Evolutionary conservation across 2,888 invertebrate genomes (phyloP).

Genomic region (Scaptomyza tumidula): DNA sequence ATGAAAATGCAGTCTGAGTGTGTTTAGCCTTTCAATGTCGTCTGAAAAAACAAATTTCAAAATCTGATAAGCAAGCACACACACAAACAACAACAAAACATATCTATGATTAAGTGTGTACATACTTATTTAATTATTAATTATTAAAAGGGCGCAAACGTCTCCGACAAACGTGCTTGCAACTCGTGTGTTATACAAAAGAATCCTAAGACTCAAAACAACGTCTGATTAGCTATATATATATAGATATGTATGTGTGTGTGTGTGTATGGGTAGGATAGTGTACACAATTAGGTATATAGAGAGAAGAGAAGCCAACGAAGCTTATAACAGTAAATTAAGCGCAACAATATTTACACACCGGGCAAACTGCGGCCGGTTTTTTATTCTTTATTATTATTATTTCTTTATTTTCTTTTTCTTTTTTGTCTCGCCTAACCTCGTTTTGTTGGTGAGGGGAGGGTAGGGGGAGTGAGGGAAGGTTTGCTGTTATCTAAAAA

Average conservation of each 20-base stretch:
- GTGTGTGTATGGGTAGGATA: too few species aligned
- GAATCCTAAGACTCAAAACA: background rate
- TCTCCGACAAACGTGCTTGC: slow-evolving; percentile 64
- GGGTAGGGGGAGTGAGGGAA: background rate
- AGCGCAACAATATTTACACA: slow-evolving; percentile 68
- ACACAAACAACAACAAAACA: slow-evolving; percentile 36
- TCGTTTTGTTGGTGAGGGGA: slow-evolving; percentile 12
- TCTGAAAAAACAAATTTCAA: slow-evolving; percentile 61
- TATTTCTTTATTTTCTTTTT: slow-evolving; percentile 7
- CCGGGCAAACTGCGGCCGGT: slow-evolving; percentile 45
- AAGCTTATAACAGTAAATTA: slow-evolving; percentile 72
- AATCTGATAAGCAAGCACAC: slow-evolving; percentile 55
- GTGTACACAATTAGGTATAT: background rate
- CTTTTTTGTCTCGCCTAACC: slow-evolving; percentile 18
- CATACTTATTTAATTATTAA: slow-evolving; percentile 25
- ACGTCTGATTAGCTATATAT: slow-evolving; percentile 7
- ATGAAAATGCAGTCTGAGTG: slow-evolving; percentile 17
- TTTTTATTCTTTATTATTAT: slow-evolving; percentile 10
- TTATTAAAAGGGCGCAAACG: slow-evolving; percentile 17
- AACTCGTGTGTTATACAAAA: slow-evolving; percentile 51
- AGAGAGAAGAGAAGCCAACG: slow-evolving; percentile 13
- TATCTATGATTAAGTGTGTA: slow-evolving; percentile 36
- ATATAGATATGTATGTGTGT: slow-evolving; percentile 5
- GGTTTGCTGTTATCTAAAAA: slow-evolving; percentile 67
- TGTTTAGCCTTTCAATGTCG: slow-evolving; percentile 61